Evolutionary conservation across 2,888 invertebrate genomes (phyloP), one percentile per base, ranked within the genome.

Genomic region (Eretmocerus hayati): DNA sequence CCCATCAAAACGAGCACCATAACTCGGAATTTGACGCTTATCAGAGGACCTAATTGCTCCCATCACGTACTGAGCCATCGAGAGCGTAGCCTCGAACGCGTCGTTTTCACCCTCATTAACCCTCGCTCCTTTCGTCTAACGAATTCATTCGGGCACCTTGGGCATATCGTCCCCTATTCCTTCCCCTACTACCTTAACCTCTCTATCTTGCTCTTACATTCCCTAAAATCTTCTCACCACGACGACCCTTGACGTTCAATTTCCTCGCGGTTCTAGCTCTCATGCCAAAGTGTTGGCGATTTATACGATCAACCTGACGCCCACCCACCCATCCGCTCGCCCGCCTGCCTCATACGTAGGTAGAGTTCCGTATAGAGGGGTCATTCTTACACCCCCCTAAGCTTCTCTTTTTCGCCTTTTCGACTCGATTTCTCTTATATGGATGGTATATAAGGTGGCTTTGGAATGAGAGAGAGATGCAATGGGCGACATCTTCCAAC

Each of bases 281-380:
- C 46, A 36, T 50, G 50, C 50, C 46, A 46, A 50, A 46, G 39
- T 40, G 39, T n/a, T n/a, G 46, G 46, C 50, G 50, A 50, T 50
- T 50, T 50, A 50, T 50, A 46, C 50, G 50, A 46, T 46, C 46
- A 40, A 50, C 46, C 46, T 50, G 46, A 42, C 39, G n/a, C n/a
- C n/a, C n/a, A n/a, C n/a, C n/a, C n/a, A n/a, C n/a, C n/a, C n/a
- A n/a, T n/a, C n/a, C n/a, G n/a, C n/a, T n/a, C n/a, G n/a, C n/a
- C n/a, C n/a, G n/a, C n/a, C n/a, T n/a, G n/a, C n/a, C n/a, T n/a
- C n/a, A n/a, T n/a, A n/a, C n/a, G n/a, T n/a, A n/a, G n/a, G n/a
- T n/a, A n/a, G n/a, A n/a, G n/a, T n/a, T n/a, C n/a, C n/a, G n/a
- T n/a, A n/a, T n/a, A n/a, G n/a, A n/a, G n/a, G n/a, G n/a, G n/a